Conservation (phyloP, 2,113 vertebrate genomes). For the Phyllostomus discolor region DNA sequence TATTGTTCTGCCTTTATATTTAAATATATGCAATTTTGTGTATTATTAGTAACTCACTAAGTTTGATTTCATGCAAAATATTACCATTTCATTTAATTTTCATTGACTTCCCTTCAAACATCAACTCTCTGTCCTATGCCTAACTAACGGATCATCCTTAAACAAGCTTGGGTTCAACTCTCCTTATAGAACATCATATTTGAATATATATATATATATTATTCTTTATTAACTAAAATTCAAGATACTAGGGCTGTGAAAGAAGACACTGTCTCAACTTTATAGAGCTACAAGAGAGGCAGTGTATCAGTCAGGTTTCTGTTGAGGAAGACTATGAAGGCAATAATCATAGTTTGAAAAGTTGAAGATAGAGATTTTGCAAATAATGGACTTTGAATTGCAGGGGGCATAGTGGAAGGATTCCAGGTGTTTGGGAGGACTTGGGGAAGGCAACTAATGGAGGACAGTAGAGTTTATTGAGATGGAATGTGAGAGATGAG, state of each 20-base stretch:
- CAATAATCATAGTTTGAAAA: background rate
- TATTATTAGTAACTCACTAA: background rate
- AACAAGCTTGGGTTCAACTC: background rate
- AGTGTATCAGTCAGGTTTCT: background rate
- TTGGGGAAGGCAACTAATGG: background rate
- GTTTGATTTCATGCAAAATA: background rate
- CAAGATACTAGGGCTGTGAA: background rate
- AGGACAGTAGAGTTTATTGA: background rate
- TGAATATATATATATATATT: background rate
- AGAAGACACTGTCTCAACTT: background rate
- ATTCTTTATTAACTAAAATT: background rate
- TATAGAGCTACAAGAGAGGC: background rate
- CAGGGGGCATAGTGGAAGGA: background rate
- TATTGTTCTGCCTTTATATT: fast-evolving
- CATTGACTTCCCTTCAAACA: background rate
- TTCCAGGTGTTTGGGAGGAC: background rate
- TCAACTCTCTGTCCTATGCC: background rate
- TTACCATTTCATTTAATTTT: background rate
- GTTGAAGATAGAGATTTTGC: background rate
- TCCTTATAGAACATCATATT: background rate
- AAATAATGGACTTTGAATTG: background rate
- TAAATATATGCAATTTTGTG: background rate
- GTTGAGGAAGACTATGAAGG: background rate
- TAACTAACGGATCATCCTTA: background rate
- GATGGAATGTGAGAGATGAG: background rate